A percentile compares a stretch with the other conserved stretches of the same genome.
phyloP scores from a whole-genome alignment of 2,888 invertebrate genomes.

The Drosophila quinaria region DNA sequence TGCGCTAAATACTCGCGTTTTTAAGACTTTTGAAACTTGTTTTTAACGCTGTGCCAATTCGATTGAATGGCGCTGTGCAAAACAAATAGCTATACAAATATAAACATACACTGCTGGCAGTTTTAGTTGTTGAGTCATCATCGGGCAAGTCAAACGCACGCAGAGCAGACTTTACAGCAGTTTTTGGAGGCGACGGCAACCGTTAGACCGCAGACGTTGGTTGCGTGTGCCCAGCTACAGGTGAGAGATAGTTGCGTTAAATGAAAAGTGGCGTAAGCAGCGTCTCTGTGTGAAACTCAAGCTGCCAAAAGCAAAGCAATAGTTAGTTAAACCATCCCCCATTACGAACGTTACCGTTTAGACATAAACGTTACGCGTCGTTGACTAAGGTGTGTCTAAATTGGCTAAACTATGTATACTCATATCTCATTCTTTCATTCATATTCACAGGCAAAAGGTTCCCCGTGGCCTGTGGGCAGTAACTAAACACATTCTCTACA shows the following conservation, averaged over 20 bases:
- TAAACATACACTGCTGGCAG: constrained; percentile 37
- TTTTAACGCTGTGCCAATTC: background rate
- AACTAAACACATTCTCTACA: background rate
- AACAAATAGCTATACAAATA: constrained; percentile 6
- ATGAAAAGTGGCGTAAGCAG: constrained; percentile 45
- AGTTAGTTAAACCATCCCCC: constrained; percentile 43
- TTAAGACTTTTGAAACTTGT: background rate
- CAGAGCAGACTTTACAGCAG: constrained; percentile 40
- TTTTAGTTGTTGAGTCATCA: constrained; percentile 74
- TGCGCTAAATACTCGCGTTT: constrained; percentile 19
- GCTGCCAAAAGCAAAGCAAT: constrained; percentile 31
- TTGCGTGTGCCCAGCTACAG: constrained; percentile 61
- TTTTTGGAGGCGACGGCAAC: constrained; percentile 46
- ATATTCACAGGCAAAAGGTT: constrained; percentile 9
- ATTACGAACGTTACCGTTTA: constrained; percentile 24
- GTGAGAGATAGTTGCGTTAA: constrained; percentile 58
- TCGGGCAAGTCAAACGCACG: constrained; percentile 30
- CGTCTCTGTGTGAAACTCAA: constrained; percentile 45
- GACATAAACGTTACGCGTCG: constrained; percentile 68
- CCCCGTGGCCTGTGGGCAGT: background rate
- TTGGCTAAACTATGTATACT: constrained; percentile 37
- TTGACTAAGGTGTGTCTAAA: constrained; percentile 69
- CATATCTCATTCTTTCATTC: constrained; percentile 7
- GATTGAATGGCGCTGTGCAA: constrained; percentile 42
- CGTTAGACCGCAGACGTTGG: constrained; percentile 50